Conservation (phyloP, 2,888 invertebrate genomes). For the Drosophila paramelanica region DNA sequence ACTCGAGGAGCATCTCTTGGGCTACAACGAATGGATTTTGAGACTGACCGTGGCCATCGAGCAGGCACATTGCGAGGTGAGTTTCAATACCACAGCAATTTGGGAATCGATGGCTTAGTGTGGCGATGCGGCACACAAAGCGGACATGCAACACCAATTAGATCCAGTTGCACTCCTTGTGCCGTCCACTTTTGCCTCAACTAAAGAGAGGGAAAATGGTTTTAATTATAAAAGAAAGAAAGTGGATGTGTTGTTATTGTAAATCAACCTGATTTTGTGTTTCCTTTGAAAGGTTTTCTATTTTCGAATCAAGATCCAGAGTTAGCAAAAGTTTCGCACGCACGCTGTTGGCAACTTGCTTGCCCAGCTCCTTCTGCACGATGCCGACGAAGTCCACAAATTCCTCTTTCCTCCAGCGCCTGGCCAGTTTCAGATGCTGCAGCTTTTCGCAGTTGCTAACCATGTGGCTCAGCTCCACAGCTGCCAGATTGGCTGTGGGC, state of each 20-base stretch:
- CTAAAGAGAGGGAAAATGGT: constrained; percentile 2
- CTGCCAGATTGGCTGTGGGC: neutral
- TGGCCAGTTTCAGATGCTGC: constrained; percentile 51
- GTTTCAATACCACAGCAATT: constrained; percentile 19
- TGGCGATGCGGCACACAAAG: constrained; percentile 51
- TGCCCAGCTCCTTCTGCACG: constrained; percentile 6
- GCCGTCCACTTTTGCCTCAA: constrained; percentile 2
- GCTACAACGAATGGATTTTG: constrained; percentile 52
- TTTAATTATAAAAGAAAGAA: neutral
- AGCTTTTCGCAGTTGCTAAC: constrained; percentile 39
- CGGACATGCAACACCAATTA: constrained; percentile 27
- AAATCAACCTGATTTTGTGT: constrained; percentile 38
- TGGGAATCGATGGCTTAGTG: constrained; percentile 36
- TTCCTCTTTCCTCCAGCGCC: constrained; percentile 38
- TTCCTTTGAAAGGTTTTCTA: neutral
- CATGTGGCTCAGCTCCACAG: constrained; percentile 33
- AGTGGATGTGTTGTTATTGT: neutral
- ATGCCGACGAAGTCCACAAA: constrained; percentile 26
- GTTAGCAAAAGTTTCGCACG: constrained; percentile 36
- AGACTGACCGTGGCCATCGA: constrained; percentile 64
- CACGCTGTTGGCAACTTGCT: neutral
- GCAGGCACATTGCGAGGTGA: constrained; percentile 67
- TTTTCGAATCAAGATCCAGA: constrained; percentile 15
- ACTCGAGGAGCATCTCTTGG: constrained; percentile 28
- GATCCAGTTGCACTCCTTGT: constrained; percentile 26